Evolutionary conservation across 2,113 vertebrate species (phyloP), one percentile per base, ranked within the genome.

Genomic region (Bujurquina vittata): DNA sequence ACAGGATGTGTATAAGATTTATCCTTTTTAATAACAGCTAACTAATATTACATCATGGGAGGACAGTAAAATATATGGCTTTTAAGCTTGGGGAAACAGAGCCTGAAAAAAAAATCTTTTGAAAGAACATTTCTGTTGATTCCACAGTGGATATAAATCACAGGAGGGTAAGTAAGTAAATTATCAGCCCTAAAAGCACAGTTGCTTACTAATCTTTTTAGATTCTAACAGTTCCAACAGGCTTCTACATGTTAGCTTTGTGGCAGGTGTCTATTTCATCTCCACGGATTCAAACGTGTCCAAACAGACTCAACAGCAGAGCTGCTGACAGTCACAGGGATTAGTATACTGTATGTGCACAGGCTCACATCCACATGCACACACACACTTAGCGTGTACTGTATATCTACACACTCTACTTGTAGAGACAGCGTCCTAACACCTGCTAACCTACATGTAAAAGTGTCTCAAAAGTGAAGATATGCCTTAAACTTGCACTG

Each of bases 211-310:
- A 22, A 81, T 79, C 9, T 60, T 89, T 84, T 82, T 77, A 57
- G 26, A 61, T 83, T 57, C 67, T 59, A 80, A 81, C 22, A 54
- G 58, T 74, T 74, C 40, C 5, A 87, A 84, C 91, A 92, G 40
- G 89, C 77, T 89, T 83, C 79, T 72, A 88, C 91, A 90, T 62
- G 89, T 54, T 49, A 35, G 61, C 81, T 83, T 23, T 79, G 79
- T 52, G 54, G 77, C 62, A 89, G 91, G 88, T 87, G 90, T 89
- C 79, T 43, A 72, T 87, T 91, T 90, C 80, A 83, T 85, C 60
- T 80, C 65, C 26, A 75, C 63, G 59, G 67, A 91, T 46, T 79
- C 43, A 79, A 77, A 87, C 90, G 5, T 89, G 93, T 88, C 83
- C 82, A 82, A 92, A 91, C 91, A 87, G 46, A 91, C 83, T 57